Evolutionary conservation across 2,888 invertebrate species (phyloP), one percentile per base, ranked within the genome.

Genomic region (Clepsis dumicolana): DNA sequence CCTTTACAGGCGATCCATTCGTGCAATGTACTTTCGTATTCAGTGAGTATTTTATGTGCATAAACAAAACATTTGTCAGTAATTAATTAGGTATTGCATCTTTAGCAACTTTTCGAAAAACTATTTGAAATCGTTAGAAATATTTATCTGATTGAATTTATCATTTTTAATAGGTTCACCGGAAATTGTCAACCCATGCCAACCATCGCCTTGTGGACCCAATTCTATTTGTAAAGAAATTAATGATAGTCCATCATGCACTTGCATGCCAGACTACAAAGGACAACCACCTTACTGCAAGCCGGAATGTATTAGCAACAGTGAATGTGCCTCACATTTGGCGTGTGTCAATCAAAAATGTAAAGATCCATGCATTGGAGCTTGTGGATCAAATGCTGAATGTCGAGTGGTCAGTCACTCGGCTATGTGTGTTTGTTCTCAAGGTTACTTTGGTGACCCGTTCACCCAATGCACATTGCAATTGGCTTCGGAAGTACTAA

Each of bases 151-250:
- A 41, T 57, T 38, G 24, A 50, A 29, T 24, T 41, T 44, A 32
- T 61, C 50, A 67, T 50, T 52, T 35, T 52, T 27, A 61, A 14
- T 54, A 62, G 59, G 52, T 44, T 60, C 86, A 10, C 80, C 84
- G 16, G 65, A 81, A 32, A 73, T 74, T 60, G 84, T 94, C 62
- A 95, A 96, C 78, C 96, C 96, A 4, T 97, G 97, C 80, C 94
- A 94, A 74, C 97, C 97, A 54, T 96, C 96, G 60, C 97, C 97
- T 0, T 97, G 97, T 83, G 97, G 97, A 16, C 95, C 96, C 0
- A 96, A 96, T 80, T 94, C 97, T 1, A 94, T 96, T 81, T 97
- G 97, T 78, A 94, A 95, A 81, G 94, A 95, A 71, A 86, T 95
- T 16, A 95, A 96, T 71, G 95, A 95, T 70, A 94, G 94, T 38